A percentile compares a stretch with the other conserved stretches of the same genome.
Conservation (phyloP, 2,888 invertebrate genomes). For the Agrilus mali region DNA sequence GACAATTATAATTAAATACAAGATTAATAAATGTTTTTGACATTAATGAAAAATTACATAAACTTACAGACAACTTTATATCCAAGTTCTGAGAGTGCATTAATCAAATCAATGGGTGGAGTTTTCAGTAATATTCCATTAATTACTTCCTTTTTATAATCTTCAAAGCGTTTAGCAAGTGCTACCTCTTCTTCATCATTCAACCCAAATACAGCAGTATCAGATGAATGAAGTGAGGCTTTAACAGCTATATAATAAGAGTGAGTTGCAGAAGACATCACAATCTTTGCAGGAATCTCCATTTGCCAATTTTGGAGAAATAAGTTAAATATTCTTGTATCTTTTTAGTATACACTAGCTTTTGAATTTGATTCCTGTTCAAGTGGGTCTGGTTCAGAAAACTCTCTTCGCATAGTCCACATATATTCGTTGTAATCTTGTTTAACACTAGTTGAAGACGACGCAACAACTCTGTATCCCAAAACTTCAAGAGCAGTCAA, state of each 20-base stretch:
- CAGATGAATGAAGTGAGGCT: constrained; percentile 62
- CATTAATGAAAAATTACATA: too few species aligned
- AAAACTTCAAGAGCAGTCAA: constrained; percentile 77
- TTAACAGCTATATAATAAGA: constrained; percentile 71
- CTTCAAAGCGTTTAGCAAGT: constrained; percentile 54
- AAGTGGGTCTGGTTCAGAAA: constrained; percentile 66
- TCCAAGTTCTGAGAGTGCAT: constrained; percentile 62
- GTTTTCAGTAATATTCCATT: constrained; percentile 63
- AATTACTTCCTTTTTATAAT: constrained; percentile 44
- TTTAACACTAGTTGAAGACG: constrained; percentile 73
- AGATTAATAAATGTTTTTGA: too few species aligned
- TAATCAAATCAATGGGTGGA: constrained; percentile 56
- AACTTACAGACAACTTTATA: constrained; percentile 48
- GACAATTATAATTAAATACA: too few species aligned
- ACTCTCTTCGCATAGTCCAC: constrained; percentile 90
- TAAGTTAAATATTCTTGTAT: constrained; percentile 10
- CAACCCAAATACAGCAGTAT: constrained; percentile 66
- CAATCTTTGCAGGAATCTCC: constrained; percentile 32
- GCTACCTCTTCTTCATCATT: constrained; percentile 57
- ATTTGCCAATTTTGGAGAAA: constrained; percentile 15
- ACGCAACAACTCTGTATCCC: constrained; percentile 79
- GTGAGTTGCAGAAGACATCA: constrained; percentile 41
- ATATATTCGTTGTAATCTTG: constrained; percentile 84
- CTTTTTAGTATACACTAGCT: constrained; percentile 1
- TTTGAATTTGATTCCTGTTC: constrained; percentile 20